Conservation (phyloP, 1,140 invertebrate genomes). For the Drosophila auraria region DNA sequence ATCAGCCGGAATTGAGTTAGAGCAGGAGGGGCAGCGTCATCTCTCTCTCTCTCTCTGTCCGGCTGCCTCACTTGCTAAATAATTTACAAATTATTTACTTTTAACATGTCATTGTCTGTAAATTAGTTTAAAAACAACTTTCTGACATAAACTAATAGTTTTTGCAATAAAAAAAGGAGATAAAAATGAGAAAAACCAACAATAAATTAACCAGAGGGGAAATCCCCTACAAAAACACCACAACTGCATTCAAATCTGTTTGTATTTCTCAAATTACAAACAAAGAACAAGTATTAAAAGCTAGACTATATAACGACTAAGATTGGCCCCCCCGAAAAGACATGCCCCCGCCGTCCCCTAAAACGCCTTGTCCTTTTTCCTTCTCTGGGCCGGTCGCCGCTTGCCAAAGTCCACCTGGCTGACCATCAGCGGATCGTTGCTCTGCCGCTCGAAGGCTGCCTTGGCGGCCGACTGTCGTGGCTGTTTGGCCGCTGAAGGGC, state of each 20-base stretch:
- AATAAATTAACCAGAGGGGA: no score
- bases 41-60: background rate
- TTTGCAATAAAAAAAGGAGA: no score
- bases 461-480: slow-evolving; percentile 51
- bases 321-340: background rate
- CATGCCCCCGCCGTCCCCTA: background rate
- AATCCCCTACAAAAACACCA: background rate
- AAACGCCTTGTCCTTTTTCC: slow-evolving; percentile 39
- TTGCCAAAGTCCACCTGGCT: slow-evolving; percentile 77
- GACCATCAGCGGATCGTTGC: slow-evolving; percentile 82
- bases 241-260: background rate
- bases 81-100: background rate
- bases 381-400: slow-evolving; percentile 30
- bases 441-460: slow-evolving; percentile 73
- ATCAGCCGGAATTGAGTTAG: background rate
- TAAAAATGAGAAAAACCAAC: background rate
- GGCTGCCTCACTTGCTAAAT: background rate
- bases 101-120: background rate
- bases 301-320: background rate
- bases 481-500: slow-evolving; percentile 65
- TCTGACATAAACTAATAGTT: no score
- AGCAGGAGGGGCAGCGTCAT: background rate
- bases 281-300: background rate
- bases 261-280: slow-evolving; percentile 1
- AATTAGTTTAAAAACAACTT: background rate